Evolutionary conservation across 2,797 vertebrate species (phyloP), one percentile per base, ranked within the genome.

Genomic region (Euthynnus affinis): DNA sequence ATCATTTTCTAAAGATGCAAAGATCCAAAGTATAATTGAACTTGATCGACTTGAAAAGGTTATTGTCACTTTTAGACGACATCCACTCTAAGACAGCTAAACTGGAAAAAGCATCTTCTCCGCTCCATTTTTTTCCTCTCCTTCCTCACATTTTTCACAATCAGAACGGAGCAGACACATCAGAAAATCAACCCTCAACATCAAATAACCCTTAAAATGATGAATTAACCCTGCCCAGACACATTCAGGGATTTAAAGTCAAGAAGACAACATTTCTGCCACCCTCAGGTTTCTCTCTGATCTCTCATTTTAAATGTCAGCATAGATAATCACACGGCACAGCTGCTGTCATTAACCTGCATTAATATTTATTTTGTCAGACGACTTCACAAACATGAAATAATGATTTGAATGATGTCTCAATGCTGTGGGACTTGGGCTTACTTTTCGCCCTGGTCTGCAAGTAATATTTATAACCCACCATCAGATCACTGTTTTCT

Each of bases 401-500:
- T 23, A 10, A 8, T 2, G 51, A 56, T 63, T 73, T 40, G 13
- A 42, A 7, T 15, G 34, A 60, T 4, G n/a, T 42, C 20, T 60
- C n/a, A 17, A 7, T 15, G 32, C 51, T 23, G 22, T 13, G 13
- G 22, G 12, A 23, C 20, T 9, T 18, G 6, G 12, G 44, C 9
- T 17, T 15, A 3, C 29, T 49, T 37, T n/a, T 27, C 0, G 15
- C 12, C 52, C 0, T 25, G 13, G 23, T 6, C 29, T 52, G n/a
- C 58, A 25, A 23, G 14, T 32, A 18, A 15, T 55, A 62, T 73
- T 73, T 46, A 63, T 58, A 57, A 40, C n/a, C 42, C 37, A 17
- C 2, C 22, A 69, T 83, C 58, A 69, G 62, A 69, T 69, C 32
- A 8, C 65, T 20, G 18, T 64, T 68, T 68, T 76, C 17, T 53